phyloP scores from a whole-genome alignment of 2,797 vertebrate species.

The Paramormyrops hopkinsi region DNA sequence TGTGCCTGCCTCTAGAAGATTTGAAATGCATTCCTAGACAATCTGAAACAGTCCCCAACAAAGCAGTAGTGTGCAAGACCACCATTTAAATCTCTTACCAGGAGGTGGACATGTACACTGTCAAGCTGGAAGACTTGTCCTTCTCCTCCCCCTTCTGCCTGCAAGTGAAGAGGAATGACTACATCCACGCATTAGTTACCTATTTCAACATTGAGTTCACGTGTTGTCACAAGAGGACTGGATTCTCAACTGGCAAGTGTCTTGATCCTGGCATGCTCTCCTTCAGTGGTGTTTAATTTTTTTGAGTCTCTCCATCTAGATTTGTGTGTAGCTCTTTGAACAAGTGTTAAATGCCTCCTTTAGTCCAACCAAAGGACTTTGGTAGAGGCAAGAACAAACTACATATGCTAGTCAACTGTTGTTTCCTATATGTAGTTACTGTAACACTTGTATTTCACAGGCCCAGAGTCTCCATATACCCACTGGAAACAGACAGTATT shows the following conservation, averaged over 20 bases:
- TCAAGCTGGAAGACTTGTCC: constrained; percentile 84
- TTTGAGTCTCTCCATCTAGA: neutral
- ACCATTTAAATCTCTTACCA: constrained; percentile 33
- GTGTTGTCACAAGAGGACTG: constrained; percentile 86
- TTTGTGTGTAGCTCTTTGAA: neutral
- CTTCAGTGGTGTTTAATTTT: neutral
- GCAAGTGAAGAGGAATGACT: constrained; percentile 90
- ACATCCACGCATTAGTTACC: constrained; percentile 85
- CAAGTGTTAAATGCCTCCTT: neutral
- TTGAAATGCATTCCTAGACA: neutral
- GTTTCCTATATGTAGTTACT: neutral
- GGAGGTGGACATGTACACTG: constrained; percentile 93
- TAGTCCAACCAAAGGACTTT: neutral
- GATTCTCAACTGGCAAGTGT: constrained; percentile 81
- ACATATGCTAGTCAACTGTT: neutral
- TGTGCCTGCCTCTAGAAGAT: neutral
- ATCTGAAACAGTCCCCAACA: neutral
- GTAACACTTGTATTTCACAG: constrained; percentile 46
- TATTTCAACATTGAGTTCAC: constrained; percentile 97
- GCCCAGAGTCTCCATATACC: constrained; percentile 88
- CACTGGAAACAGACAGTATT: constrained; percentile 99
- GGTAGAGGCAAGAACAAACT: neutral
- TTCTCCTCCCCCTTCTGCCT: constrained; percentile 93
- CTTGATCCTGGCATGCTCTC: neutral
- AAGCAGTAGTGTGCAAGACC: neutral